Evolutionary conservation across 2,113 vertebrate genomes (phyloP), one percentile per base, ranked within the genome.

Genomic region (Parus major): DNA sequence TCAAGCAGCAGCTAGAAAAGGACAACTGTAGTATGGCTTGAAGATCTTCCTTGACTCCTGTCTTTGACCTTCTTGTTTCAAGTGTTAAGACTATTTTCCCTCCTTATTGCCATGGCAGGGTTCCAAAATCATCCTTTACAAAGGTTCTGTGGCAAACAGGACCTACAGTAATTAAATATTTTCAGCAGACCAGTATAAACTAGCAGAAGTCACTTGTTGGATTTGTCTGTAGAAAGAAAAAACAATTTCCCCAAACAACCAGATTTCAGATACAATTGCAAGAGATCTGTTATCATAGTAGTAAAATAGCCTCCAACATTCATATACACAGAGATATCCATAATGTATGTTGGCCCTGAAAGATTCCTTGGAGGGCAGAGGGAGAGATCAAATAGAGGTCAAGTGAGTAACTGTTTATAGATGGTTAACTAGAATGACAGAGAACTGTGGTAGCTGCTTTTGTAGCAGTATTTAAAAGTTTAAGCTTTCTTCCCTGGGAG

Each of bases 351-450:
- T 92, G 91, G 95, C 89, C 84, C 56, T 5, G 4, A 91, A 96
- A 92, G 93, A 93, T 82, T 95, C 93, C 95, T 96, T 61, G 39
- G 92, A 88, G 95, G 88, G 72, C 88, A 90, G 72, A 86, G 12
- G 44, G 49, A 88, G 93, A 96, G 95, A 96, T 92, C 94, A 96
- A 93, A 93, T 90, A 90, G 61, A 96, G 92, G 93, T 96, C 95
- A 96, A 96, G 92, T 86, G 93, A 93, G 80, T 95, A 96, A 95
- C 95, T 92, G 85, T 95, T 96, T 94, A 95, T 96, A 92, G 96
- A 94, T 79, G 72, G 93, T 84, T 96, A 94, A 95, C 92, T 93
- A 83, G 64, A 95, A 79, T 56, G 93, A 96, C 93, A 92, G 90
- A 88, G 88, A 57, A 92, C 61, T 35, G 65, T 93, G 77, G 95